Percentiles rank a stretch among this genome's conserved stretches.
Conservation (phyloP, 2,888 invertebrate species). For the Serripes groenlandicus region DNA sequence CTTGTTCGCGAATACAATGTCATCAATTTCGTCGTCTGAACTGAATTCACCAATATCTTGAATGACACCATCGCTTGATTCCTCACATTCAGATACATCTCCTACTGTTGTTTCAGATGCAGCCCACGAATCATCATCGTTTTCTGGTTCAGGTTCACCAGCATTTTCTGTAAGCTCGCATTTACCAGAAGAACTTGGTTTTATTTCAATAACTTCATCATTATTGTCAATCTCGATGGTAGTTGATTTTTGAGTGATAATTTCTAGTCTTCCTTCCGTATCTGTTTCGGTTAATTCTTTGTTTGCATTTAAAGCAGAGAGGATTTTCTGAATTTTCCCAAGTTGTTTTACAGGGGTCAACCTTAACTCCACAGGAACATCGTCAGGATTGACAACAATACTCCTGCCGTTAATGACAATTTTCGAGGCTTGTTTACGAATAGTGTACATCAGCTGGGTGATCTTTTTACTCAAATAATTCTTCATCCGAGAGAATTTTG, state of each 20-base stretch:
- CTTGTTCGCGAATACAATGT: neutral
- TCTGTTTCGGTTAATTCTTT: too few relatives aligned
- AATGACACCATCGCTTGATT: too few relatives aligned
- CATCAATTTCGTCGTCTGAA: neutral
- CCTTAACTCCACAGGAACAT: slow-evolving; percentile 1
- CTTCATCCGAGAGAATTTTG: slow-evolving; percentile 6
- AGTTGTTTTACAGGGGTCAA: slow-evolving; percentile 6
- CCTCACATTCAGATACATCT: too few relatives aligned
- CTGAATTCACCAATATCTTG: too few relatives aligned
- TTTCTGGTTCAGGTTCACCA: neutral
- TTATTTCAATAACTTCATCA: too few relatives aligned
- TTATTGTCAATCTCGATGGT: neutral
- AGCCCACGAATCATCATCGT: neutral
- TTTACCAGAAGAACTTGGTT: neutral
- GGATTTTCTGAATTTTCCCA: neutral
- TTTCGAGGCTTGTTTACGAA: slow-evolving; percentile 7
- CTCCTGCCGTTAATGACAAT: slow-evolving; percentile 10
- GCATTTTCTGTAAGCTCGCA: too few relatives aligned
- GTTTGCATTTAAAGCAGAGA: too few relatives aligned
- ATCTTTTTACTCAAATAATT: slow-evolving; percentile 2
- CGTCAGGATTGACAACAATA: neutral
- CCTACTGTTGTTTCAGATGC: neutral
- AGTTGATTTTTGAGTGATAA: neutral
- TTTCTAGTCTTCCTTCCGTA: neutral
- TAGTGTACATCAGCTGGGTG: neutral